Base-by-base conservation (phyloP, 2,888 invertebrate species). In the Drosophila yooni region DNA sequence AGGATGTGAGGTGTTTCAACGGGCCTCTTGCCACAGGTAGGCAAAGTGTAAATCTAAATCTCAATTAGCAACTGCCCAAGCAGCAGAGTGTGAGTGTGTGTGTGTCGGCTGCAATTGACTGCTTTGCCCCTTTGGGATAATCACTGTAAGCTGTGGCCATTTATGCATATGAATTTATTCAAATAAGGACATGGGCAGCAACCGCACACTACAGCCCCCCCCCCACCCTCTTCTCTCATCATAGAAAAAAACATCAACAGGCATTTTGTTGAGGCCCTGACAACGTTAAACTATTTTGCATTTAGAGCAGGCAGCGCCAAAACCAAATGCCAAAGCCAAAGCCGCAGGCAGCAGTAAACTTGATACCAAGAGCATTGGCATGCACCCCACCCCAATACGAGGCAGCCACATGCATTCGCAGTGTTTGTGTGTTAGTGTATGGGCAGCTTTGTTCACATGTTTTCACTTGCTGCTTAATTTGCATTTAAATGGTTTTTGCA, bases 401-500 rank as follows among this genome's bases (percentile, higher is more conserved):
- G 65, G 50, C 63, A 54, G 52, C 54, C 66, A 64, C 77, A 70
- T 68, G 65, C 76, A 74, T 59, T 57, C 40, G 46, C 34, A 33
- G 18, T 52, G 56, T 46, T 8, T 36, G 21, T 56, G 56, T 48
- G 46, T 46, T 25, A 25, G 29, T 46, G 56, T 51, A 46, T 57
- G 69, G 76, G 69, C 74, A 79, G 80, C 88, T 87, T 76, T 86
- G 87, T 87, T 90, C 90, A 91, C 89, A 90, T 91, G 90, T 91
- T 91, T 91, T 88, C 92, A 91, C 89, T 91, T 90, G 89, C 87
- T 85, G 85, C 80, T 88, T 92, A 91, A 91, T 91, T 91, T 91
- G 91, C 91, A 91, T 91, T 91, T 92, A 91, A 91, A 92, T 91
- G 90, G 91, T 90, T 91, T 91, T 91, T 91, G 80, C 90, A 91